A percentile compares a stretch with the other conserved stretches of the same genome.
These are phyloP conservation scores for Anguilla anguilla DNA, from an alignment of 2,797 vertebrate genomes.

Conservation along the genomic window DNA sequence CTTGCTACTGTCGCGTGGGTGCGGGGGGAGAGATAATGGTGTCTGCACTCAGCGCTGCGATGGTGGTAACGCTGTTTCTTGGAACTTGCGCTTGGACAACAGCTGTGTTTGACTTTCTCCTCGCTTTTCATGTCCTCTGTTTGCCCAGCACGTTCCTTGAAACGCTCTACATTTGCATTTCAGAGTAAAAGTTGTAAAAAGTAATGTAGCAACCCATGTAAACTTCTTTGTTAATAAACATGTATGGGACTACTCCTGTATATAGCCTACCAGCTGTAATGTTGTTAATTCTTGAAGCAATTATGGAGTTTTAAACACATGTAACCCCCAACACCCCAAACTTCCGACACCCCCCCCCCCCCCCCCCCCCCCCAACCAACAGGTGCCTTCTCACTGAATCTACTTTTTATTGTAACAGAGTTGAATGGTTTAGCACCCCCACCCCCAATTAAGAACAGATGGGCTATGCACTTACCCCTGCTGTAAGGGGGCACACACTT, in stretches of 20 bases:
- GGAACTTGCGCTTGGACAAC: slow-evolving; percentile 58
- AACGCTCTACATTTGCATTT: background rate
- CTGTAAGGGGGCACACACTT: background rate
- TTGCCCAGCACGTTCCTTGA: slow-evolving; percentile 4
- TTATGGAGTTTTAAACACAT: background rate
- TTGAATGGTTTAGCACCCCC: background rate
- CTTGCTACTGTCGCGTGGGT: slow-evolving; percentile 29
- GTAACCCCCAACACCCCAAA: background rate
- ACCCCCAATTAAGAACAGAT: background rate
- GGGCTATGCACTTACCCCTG: background rate
- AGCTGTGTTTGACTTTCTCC: slow-evolving; percentile 63
- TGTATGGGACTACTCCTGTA: background rate
- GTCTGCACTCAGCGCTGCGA: slow-evolving; percentile 40
- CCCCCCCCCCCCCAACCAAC: background rate
- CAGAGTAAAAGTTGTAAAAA: background rate
- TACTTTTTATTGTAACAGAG: background rate
- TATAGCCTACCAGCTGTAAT: background rate
- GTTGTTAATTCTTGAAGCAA: background rate
- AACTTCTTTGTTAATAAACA: background rate
- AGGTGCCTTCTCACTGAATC: background rate
- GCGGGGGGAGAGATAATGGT: slow-evolving; percentile 38
- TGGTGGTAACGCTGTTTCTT: slow-evolving; percentile 46
- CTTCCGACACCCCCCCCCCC: too few relatives aligned
- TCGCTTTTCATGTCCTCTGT: slow-evolving; percentile 26
- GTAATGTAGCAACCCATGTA: background rate